A percentile compares a stretch with the other conserved stretches of the same genome.
Evolutionary conservation across 2,797 vertebrate genomes (phyloP).

Genomic region (Leptatherina wallacei): DNA sequence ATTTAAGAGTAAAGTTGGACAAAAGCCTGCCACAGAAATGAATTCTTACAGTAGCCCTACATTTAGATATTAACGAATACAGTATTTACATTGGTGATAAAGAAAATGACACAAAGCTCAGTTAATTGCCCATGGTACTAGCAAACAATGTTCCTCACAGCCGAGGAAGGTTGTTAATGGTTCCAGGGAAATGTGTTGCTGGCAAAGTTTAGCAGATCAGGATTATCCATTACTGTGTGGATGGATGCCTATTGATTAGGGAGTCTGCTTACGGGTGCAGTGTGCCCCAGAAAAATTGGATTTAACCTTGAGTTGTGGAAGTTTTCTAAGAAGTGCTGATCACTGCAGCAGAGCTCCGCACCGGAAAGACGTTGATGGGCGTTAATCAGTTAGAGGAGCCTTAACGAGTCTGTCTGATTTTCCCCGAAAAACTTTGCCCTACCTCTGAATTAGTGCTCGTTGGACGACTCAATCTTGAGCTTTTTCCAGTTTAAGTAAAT

Average conservation of each 20-base stretch:
- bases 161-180: background rate
- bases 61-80: conserved; percentile 23
- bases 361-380: background rate
- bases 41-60: conserved; percentile 19
- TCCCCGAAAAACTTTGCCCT: conserved; percentile 1
- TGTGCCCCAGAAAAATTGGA: conserved; percentile 17
- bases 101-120: background rate
- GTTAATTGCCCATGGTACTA: too few relatives aligned
- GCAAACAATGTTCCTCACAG: background rate
- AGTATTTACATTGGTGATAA: conserved; percentile 56
- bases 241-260: conserved; percentile 47
- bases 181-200: conserved; percentile 31
- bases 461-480: conserved; percentile 7
- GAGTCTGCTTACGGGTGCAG: conserved; percentile 7
- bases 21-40: conserved; percentile 9
- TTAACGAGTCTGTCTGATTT: background rate
- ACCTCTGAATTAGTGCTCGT: conserved; percentile 23
- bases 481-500: conserved; percentile 23
- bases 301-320: conserved; percentile 43
- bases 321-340: conserved; percentile 43
- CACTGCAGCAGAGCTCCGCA: conserved; percentile 23
- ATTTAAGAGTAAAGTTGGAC: background rate
- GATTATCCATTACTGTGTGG: conserved; percentile 36
- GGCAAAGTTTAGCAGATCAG: conserved; percentile 32
- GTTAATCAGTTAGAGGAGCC: conserved; percentile 30